Evolutionary conservation across 1,140 invertebrate species (phyloP).

Genomic region (Drosophila sp.): DNA sequence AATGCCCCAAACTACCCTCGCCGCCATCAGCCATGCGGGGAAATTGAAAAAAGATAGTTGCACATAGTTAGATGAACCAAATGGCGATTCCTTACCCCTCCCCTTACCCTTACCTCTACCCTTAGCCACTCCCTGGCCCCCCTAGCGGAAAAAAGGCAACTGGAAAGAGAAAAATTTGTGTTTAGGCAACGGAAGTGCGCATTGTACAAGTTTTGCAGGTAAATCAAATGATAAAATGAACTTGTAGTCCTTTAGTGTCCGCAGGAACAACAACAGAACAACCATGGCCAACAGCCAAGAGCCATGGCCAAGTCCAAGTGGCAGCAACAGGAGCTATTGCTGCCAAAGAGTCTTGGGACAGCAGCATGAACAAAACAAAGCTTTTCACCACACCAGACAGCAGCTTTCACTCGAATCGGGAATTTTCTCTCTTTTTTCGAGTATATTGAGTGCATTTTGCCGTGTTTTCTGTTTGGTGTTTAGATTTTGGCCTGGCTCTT

Average conservation of each 20-base stretch:
- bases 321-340: slow-evolving; percentile 63
- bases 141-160: slow-evolving; percentile 28
- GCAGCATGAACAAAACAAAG: slow-evolving; percentile 11
- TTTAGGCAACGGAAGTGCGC: slow-evolving; percentile 68
- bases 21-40: slow-evolving; percentile 58
- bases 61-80: slow-evolving; percentile 58
- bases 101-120: neutral
- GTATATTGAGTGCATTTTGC: slow-evolving; percentile 2
- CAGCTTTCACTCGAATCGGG: slow-evolving; percentile 47
- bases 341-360: slow-evolving; percentile 57
- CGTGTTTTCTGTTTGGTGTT: slow-evolving; percentile 9
- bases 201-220: slow-evolving; percentile 75
- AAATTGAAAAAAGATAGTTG: slow-evolving; percentile 82
- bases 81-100: slow-evolving; percentile 37
- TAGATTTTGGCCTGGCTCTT: slow-evolving; percentile 33
- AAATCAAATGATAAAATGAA: slow-evolving; percentile 82
- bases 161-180: slow-evolving; percentile 37
- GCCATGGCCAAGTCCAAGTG: neutral
- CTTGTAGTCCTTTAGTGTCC: slow-evolving; percentile 48
- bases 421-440: neutral
- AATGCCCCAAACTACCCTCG: neutral
- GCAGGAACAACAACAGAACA: slow-evolving; percentile 16
- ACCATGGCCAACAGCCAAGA: slow-evolving; percentile 28
- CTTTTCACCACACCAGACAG: slow-evolving; percentile 66
- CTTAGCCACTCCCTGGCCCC: too few species aligned